phyloP scores from a whole-genome alignment of 2,888 invertebrate species.

The Ophion obscuratus region DNA sequence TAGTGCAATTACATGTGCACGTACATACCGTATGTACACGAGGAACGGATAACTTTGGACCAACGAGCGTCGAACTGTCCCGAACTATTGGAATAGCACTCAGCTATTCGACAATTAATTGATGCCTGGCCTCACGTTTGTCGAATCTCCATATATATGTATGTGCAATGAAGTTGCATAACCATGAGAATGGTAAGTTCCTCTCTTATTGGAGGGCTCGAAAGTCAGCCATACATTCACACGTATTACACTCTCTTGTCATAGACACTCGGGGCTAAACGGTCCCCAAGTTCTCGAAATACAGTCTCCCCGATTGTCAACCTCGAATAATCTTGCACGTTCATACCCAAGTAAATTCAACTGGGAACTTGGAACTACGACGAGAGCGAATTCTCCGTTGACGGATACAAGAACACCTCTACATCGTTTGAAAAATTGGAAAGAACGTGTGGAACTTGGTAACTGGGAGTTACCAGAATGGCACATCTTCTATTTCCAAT shows the following conservation, averaged over 20 bases:
- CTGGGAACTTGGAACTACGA: too few relatives aligned
- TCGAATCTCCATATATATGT: not conserved
- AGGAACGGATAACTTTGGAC: conserved; percentile 43
- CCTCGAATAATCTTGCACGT: not conserved
- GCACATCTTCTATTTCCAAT: too few relatives aligned
- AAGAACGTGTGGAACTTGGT: too few relatives aligned
- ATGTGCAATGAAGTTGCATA: not conserved
- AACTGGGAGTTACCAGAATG: too few relatives aligned
- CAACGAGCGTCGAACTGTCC: conserved; percentile 49
- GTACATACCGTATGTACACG: conserved; percentile 22
- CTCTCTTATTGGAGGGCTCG: conserved; percentile 35
- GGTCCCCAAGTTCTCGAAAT: conserved; percentile 52
- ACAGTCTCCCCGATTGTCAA: conserved; percentile 6
- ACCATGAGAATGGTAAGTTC: conserved; percentile 32
- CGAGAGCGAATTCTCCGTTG: too few relatives aligned
- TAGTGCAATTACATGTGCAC: conserved; percentile 38
- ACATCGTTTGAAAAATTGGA: too few relatives aligned
- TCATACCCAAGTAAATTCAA: too few relatives aligned
- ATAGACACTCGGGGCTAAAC: conserved; percentile 37
- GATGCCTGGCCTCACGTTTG: conserved; percentile 24
- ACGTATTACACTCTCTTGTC: conserved; percentile 1
- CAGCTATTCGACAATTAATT: conserved; percentile 61
- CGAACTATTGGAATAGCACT: conserved; percentile 61
- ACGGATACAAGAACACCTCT: too few relatives aligned
- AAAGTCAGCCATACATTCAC: conserved; percentile 12